A percentile compares a stretch with the other conserved stretches of the same genome.
Evolutionary conservation across 2,888 invertebrate genomes (phyloP).

Genomic region (Orthosia gothica): DNA sequence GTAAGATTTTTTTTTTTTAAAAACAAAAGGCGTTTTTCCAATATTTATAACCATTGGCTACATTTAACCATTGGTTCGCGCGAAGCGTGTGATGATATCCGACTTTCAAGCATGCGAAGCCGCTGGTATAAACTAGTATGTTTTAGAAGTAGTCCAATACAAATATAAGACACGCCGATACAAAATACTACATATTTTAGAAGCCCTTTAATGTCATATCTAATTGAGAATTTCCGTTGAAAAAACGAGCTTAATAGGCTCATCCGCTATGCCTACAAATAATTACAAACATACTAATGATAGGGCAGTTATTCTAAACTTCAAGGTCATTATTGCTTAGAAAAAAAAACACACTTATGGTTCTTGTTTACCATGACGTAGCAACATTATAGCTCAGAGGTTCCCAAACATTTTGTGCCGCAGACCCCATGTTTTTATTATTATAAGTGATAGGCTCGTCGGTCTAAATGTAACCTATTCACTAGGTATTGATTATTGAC

Average conservation of each 20-base stretch:
- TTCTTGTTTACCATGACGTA: not conserved
- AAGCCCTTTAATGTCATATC: slow-evolving; percentile 3
- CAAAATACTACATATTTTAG: not conserved
- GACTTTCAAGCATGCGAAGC: too few species aligned
- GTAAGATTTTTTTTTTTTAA: too few species aligned
- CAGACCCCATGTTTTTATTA: too few species aligned
- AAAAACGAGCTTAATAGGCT: slow-evolving; percentile 20
- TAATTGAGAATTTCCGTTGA: slow-evolving; percentile 44
- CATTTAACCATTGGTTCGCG: too few species aligned
- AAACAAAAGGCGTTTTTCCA: too few species aligned
- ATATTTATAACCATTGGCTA: too few species aligned
- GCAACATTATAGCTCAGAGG: not conserved
- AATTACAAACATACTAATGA: slow-evolving; percentile 5
- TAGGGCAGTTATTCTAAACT: slow-evolving; percentile 1
- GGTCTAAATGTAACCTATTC: too few species aligned
- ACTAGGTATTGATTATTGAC: too few species aligned
- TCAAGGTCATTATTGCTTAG: not conserved
- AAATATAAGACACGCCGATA: not conserved
- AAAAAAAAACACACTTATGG: not conserved
- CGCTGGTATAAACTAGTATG: too few species aligned
- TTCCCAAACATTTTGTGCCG: not conserved
- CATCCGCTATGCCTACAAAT: slow-evolving; percentile 33
- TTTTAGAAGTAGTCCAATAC: too few species aligned
- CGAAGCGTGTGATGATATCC: too few species aligned
- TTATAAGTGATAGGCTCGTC: too few species aligned